Percentiles rank a stretch among this genome's conserved stretches.
Conservation (phyloP, 1,140 invertebrate genomes). For the Bilobella aurantiaca region DNA sequence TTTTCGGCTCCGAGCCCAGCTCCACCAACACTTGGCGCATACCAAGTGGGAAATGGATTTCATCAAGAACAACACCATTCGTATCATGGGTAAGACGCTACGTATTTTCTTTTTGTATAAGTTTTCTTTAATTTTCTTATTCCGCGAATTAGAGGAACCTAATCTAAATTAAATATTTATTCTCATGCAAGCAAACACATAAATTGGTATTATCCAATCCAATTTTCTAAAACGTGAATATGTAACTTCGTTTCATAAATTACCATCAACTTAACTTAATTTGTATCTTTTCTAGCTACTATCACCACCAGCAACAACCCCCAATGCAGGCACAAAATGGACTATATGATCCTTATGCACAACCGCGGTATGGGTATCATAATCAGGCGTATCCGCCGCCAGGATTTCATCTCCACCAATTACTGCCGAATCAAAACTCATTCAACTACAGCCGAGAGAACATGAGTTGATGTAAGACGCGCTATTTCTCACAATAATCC, state of each 20-base stretch:
- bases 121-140: no score
- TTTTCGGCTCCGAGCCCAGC: no score
- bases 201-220: no score
- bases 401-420: constrained; percentile 1
- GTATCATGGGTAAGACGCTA: not conserved
- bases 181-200: no score
- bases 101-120: not conserved
- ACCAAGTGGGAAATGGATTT: not conserved
- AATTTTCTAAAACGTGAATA: no score
- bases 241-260: no score
- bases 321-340: constrained; percentile 2
- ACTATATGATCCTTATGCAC: not conserved
- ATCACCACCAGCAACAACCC: not conserved
- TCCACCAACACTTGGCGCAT: no score
- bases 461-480: not conserved
- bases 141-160: no score
- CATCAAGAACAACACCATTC: not conserved
- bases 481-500: not conserved
- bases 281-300: not conserved
- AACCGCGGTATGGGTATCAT: not conserved
- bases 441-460: constrained; percentile 1
- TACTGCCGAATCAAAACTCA: not conserved
- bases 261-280: no score
- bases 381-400: not conserved
- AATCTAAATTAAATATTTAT: no score